Percentiles rank a stretch among this genome's conserved stretches.
Conservation (phyloP, 2,888 invertebrate genomes). For the Acleris cristana region DNA sequence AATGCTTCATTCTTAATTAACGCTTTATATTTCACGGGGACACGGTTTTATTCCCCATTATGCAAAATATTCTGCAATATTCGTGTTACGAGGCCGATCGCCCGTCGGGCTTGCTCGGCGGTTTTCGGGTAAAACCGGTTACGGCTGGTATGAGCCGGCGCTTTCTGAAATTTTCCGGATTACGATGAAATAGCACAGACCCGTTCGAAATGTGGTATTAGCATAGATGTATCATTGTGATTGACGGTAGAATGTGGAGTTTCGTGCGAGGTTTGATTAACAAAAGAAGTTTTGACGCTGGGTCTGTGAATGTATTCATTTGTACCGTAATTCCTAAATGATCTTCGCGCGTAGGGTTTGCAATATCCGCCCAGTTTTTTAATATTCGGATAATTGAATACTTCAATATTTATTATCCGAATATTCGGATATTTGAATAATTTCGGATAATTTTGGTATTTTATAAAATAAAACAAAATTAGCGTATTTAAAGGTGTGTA, state of each 20-base stretch:
- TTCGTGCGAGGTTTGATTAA: background rate
- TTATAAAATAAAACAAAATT: no score
- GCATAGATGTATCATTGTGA: conserved; percentile 24
- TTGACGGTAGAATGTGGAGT: background rate
- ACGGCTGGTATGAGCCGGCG: conserved; percentile 29
- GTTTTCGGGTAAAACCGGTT: conserved; percentile 18
- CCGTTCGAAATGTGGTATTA: conserved; percentile 9
- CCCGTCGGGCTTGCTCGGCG: conserved; percentile 3
- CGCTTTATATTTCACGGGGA: conserved; percentile 11
- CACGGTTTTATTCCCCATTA: conserved; percentile 34
- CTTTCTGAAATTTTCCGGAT: conserved; percentile 38
- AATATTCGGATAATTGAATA: no score
- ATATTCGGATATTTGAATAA: no score
- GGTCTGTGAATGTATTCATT: background rate
- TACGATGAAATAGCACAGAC: conserved; percentile 21
- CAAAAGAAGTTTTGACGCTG: background rate
- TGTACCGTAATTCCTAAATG: no score
- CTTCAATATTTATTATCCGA: no score
- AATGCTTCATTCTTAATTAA: conserved; percentile 19
- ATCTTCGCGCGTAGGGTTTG: no score
- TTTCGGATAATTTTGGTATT: no score
- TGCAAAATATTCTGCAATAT: conserved; percentile 32
- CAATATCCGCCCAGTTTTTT: no score
- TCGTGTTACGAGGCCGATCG: conserved; percentile 14
- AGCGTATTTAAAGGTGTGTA: no score